Base-by-base conservation (phyloP, 2,797 vertebrate species). In the Eidolon dupreanum region DNA sequence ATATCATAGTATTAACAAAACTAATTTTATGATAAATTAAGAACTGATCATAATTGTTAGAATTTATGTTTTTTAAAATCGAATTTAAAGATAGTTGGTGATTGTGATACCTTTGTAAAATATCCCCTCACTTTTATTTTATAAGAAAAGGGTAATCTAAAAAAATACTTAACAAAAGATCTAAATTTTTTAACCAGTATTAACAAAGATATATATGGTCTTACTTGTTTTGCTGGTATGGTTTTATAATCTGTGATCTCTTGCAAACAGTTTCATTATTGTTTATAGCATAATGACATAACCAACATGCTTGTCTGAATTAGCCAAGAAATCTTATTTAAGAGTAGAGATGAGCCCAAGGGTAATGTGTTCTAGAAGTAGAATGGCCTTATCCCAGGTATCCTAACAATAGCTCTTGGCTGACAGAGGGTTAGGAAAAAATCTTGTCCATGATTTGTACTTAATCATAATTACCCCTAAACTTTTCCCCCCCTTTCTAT, bases 401-500 rank as follows among this genome's bases (percentile, higher is more conserved):
- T 97, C 95, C 33, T 90, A 93, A 66, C 22, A 1, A 1, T 74
- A 94, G 41, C 38, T 95, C n/a, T 96, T 97, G 33, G 87, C 88
- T 98, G 97, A 97, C 85, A 96, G 73, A 97, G 71, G 88, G 78
- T 96, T 98, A 98, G 95, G 88, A 96, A 98, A 81, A 74, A 98
- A 89, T 97, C 93, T 88, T 97, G 73, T 97, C 96, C 74, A 65
- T 84, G 92, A 98, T 86, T 97, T 86, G 90, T 96, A 96, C 93
- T 98, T 98, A 98, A 96, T 98, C 65, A 22, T 98, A 97, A 98
- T 94, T 98, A 57, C 93, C 66, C 98, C 98, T 96, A 85, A 97
- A 95, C 94, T 46, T 90, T 79, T 97, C 93, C 51, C 78, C 38
- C 90, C 77, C 5, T 83, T 36, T 96, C 78, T 92, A 11, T 26